A percentile compares a stretch with the other conserved stretches of the same genome.
Evolutionary conservation across 37 sponge, comb jelly and placozoan species (phyloP).

Genomic region (Eunapius fragilis): DNA sequence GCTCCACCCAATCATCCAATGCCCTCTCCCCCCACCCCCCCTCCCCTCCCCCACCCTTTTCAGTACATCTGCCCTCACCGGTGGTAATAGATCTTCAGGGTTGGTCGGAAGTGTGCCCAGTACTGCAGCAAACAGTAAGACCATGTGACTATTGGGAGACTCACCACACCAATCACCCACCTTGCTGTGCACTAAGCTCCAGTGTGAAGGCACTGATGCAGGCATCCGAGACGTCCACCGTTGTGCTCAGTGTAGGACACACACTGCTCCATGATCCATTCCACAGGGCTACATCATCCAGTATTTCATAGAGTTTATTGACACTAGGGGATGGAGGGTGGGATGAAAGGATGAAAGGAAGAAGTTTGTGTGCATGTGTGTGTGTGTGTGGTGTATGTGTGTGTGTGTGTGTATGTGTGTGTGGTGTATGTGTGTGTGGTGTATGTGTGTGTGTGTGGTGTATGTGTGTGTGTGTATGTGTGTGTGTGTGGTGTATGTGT

Average conservation of each 20-base stretch:
- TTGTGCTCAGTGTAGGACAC: slow-evolving; percentile 7
- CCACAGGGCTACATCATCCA: slow-evolving; percentile 32
- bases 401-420: too few relatives aligned
- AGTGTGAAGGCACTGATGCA: background rate
- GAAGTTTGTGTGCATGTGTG: too few relatives aligned
- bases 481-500: too few relatives aligned
- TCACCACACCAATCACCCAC: background rate
- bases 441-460: too few relatives aligned
- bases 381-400: too few relatives aligned
- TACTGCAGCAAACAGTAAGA: background rate
- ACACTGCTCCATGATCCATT: slow-evolving; percentile 10
- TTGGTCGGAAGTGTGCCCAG: background rate
- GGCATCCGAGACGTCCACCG: background rate
- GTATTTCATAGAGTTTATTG: slow-evolving; percentile 24
- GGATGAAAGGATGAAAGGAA: too few relatives aligned
- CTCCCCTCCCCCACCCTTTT: background rate
- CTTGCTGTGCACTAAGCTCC: background rate
- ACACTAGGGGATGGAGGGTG: background rate
- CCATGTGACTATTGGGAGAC: background rate
- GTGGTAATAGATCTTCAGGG: background rate
- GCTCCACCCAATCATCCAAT: too few relatives aligned
- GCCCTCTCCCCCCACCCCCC: background rate
- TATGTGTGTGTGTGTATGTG: too few relatives aligned
- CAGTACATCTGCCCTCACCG: background rate
- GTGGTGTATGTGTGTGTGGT: too few relatives aligned